Evolutionary conservation across 2,888 invertebrate species (phyloP).

Genomic region (Hipparchia sbordonii): DNA sequence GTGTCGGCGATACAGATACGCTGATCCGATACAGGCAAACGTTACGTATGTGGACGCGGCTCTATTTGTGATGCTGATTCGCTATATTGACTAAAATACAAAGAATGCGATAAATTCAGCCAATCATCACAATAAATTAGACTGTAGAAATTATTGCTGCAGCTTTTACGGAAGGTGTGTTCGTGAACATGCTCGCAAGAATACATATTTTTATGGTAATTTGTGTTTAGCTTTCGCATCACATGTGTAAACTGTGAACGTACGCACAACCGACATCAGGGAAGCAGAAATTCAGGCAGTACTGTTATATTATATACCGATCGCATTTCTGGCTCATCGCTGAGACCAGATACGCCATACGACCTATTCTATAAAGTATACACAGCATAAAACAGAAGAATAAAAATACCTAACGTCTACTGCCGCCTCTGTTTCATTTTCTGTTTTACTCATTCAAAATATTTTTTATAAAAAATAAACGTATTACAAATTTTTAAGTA

Average conservation of each 20-base stretch:
- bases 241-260: neutral
- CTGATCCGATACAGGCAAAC: too few species aligned
- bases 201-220: too few species aligned
- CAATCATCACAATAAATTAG: too few species aligned
- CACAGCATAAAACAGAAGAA: constrained; percentile 40
- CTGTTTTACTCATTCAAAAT: constrained; percentile 69
- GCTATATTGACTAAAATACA: too few species aligned
- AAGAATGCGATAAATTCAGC: too few species aligned
- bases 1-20: too few species aligned
- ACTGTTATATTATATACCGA: neutral
- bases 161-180: too few species aligned
- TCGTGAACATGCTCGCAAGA: too few species aligned
- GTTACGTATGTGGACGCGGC: too few species aligned
- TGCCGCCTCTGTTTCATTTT: constrained; percentile 53
- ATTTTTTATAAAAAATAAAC: constrained; percentile 78
- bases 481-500: constrained; percentile 64
- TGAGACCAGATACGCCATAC: neutral
- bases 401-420: constrained; percentile 31
- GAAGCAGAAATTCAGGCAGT: neutral
- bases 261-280: neutral
- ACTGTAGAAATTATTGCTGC: too few species aligned
- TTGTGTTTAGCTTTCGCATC: neutral
- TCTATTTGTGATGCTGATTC: too few species aligned
- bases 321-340: neutral
- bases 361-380: constrained; percentile 35